Base-by-base conservation (phyloP, 2,888 invertebrate genomes). In the Catocala sponsa region DNA sequence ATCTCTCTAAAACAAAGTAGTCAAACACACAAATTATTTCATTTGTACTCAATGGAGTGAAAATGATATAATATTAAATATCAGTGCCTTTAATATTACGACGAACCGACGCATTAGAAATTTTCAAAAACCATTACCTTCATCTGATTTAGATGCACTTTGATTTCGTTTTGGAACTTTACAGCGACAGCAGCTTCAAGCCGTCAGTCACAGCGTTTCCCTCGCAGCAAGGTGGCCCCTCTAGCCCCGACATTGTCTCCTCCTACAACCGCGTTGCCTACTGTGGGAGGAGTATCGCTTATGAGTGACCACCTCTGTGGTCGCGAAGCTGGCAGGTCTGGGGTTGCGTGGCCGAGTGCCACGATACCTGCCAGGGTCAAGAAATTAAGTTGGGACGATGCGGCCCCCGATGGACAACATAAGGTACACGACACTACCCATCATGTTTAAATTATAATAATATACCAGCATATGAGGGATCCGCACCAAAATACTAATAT, bases 341-440 rank as follows among this genome's bases (percentile, higher is more conserved):
- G 94, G 49, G 94, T 94, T 59, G 94, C 95, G 55, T 97, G 97
- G 97, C 96, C 97, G 0, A 91, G 95, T 63, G 95, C 95, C 59
- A 96, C 97, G 63, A 96, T 96, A 41, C 96, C 97, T 5, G 95
- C 96, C 55, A 90, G 97, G 53, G 96, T 97, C 67, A 97, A 97
- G 91, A 97, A 97, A 83, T 94, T 97, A 55, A 97, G 97, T 86
- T 98, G 84, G 84, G 87, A 85, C 67, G 83, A 83, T 55, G 79
- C 81, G 25, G 73, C 78, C 11, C 71, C 68, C 2, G 56, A 69
- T 4, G 64, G 41, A n/a, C 71, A 52, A 6, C 64, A 65, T 43
- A 63, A 68, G 70, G 74, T 74, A 67, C 69, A 61, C 47, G 65
- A 66, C 61, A 65, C 55, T 61, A 9, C 6, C 53, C 43, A 25